Conservation (phyloP, 2,888 invertebrate genomes). For the Dolichopus griseipennis region DNA sequence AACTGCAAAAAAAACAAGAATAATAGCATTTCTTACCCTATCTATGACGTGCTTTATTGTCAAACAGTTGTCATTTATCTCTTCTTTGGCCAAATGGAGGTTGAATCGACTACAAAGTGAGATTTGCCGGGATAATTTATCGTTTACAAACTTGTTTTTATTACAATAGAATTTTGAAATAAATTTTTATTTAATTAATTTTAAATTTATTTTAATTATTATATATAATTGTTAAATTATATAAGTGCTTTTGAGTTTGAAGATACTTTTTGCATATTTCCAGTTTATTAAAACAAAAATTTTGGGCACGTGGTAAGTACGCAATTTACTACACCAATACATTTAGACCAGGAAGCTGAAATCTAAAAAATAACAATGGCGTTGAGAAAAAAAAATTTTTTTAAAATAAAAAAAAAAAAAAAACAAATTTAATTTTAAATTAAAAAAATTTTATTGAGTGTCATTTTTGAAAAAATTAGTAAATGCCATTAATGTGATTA, state of each 20-base stretch:
- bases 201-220: neutral
- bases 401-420: neutral
- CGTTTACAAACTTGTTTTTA: slow-evolving; percentile 6
- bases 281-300: neutral
- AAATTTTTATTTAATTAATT: neutral
- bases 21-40: too few species aligned
- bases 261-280: neutral
- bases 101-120: slow-evolving; percentile 6
- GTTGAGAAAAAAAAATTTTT: neutral
- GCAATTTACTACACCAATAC: neutral
- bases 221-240: slow-evolving; percentile 1
- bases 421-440: too few species aligned
- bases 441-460: too few species aligned
- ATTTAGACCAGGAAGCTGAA: neutral
- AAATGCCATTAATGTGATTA: too few species aligned
- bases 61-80: too few species aligned
- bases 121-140: slow-evolving; percentile 2
- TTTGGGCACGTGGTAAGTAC: slow-evolving; percentile 6
- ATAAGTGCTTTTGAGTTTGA: neutral
- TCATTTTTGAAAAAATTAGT: too few species aligned
- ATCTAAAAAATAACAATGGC: neutral
- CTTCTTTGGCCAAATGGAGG: neutral
- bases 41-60: too few species aligned
- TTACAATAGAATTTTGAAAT: neutral
- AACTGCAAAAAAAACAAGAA: too few species aligned